Evolutionary conservation across 2,113 vertebrate species (phyloP), one percentile per base, ranked within the genome.

Genomic region (Microtus ochrogaster): DNA sequence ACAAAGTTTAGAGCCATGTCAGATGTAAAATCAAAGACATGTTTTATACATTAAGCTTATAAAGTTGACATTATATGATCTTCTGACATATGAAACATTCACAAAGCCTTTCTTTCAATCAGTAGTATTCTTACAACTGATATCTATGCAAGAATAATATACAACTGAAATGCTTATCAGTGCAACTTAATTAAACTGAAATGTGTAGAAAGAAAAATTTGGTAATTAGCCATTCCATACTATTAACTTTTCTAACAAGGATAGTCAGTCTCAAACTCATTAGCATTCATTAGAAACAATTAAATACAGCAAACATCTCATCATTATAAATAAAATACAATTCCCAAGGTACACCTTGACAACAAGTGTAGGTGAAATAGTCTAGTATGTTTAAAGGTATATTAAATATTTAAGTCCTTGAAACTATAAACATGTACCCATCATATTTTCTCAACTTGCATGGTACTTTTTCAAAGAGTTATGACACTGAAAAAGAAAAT

Each of bases 321-420:
- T 96, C 96, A 97, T 84, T 65, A 92, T 49, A 61, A 97, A 89
- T 87, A 91, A 97, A 97, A 97, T 95, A 77, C 2, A 96, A 90
- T 39, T 96, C 58, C 87, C 77, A 97, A 95, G 87, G 66, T 36
- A 77, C 21, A 96, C 52, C 94, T 96, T 74, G 47, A 70, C 47
- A 96, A 89, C 55, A 70, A 41, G 7, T 8, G 17, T 24, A 91
- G 72, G 85, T 73, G 28, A 96, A 96, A 79, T 44, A 77, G 26
- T 84, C 84, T 92, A 7, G 52, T 33, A 96, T 52, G 70, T 72
- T 90, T 82, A 65, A 91, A 95, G 88, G 55, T 74, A 63, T 73
- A 87, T 74, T 84, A 76, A 74, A 52, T 36, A 90, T 83, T 30
- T 68, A 76, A 24, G 44, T 61, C 17, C 49, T 5, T 28, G 8